These are phyloP conservation scores for Drosophila sordidula DNA, from an alignment of 2,888 invertebrate genomes.

Conservation along the genomic window DNA sequence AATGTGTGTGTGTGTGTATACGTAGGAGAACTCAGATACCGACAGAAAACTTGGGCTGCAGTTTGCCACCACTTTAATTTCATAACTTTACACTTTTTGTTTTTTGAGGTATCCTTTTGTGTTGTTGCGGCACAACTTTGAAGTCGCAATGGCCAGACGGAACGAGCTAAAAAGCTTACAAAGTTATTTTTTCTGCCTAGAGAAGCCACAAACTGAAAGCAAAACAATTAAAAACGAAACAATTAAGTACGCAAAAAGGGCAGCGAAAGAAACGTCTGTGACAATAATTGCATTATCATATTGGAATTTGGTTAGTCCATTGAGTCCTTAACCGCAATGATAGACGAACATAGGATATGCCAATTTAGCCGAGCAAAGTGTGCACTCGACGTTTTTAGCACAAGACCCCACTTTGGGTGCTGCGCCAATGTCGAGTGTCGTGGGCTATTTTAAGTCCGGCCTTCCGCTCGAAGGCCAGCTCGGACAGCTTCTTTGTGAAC, in stretches of 20 bases:
- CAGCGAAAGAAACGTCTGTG: background rate
- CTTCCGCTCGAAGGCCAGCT: slow-evolving; percentile 1
- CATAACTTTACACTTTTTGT: slow-evolving; percentile 20
- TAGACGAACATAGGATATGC: slow-evolving; percentile 17
- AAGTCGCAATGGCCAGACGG: background rate
- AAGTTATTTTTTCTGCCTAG: slow-evolving; percentile 6
- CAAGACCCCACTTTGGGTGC: background rate
- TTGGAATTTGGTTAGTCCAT: slow-evolving; percentile 3
- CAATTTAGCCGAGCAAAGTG: slow-evolving; percentile 34
- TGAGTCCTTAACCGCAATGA: background rate
- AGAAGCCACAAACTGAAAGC: slow-evolving; percentile 9
- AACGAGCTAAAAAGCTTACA: slow-evolving; percentile 27
- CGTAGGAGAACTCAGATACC: background rate
- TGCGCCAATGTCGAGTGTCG: background rate
- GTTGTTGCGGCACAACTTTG: slow-evolving; percentile 19
- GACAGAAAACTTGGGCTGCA: background rate
- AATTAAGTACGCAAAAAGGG: slow-evolving; percentile 5
- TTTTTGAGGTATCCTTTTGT: slow-evolving; percentile 41
- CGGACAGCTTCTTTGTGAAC: slow-evolving; percentile 13
- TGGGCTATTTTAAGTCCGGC: slow-evolving; percentile 31
- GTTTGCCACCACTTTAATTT: slow-evolving; percentile 11
- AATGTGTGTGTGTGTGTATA: background rate
- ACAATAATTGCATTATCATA: slow-evolving; percentile 6
- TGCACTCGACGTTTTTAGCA: slow-evolving; percentile 17
- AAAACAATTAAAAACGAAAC: slow-evolving; percentile 23